Conservation (phyloP, 2,113 vertebrate genomes). For the Harpagus bidentatus region DNA sequence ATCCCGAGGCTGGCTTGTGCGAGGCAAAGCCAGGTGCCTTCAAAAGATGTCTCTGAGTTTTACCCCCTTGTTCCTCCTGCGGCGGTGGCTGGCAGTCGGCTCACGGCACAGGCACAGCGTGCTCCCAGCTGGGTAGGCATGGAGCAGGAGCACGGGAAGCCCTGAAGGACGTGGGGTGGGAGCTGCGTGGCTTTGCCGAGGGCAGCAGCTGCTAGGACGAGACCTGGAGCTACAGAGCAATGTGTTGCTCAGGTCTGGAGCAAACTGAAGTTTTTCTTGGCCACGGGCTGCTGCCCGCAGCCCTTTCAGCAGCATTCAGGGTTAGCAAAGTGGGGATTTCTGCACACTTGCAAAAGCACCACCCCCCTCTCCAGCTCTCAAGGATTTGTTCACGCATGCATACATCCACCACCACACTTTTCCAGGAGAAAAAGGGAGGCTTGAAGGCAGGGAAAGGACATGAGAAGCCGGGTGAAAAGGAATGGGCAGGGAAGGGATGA, state of each 20-base stretch:
- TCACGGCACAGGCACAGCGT: neutral
- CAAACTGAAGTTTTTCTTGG: neutral
- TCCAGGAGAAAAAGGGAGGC: neutral
- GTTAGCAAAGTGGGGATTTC: neutral
- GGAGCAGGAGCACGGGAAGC: neutral
- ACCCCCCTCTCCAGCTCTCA: neutral
- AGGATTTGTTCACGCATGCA: neutral
- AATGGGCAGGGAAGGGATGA: conserved; percentile 8
- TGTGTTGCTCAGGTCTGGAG: neutral
- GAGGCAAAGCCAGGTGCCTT: neutral
- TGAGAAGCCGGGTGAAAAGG: neutral
- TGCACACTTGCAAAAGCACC: neutral
- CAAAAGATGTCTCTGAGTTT: neutral
- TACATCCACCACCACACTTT: neutral
- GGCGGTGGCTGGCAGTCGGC: neutral
- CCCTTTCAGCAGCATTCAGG: neutral
- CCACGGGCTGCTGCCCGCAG: neutral
- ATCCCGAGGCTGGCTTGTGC: neutral
- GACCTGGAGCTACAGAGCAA: neutral
- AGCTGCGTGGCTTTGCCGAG: neutral
- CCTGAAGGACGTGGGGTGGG: fast-evolving
- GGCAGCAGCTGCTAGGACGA: neutral
- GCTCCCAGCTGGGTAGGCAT: fast-evolving
- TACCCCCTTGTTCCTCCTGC: neutral
- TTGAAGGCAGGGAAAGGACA: neutral